These are phyloP conservation scores for Meda fulgida DNA, from an alignment of 2,797 vertebrate species.

Conservation along the genomic window DNA sequence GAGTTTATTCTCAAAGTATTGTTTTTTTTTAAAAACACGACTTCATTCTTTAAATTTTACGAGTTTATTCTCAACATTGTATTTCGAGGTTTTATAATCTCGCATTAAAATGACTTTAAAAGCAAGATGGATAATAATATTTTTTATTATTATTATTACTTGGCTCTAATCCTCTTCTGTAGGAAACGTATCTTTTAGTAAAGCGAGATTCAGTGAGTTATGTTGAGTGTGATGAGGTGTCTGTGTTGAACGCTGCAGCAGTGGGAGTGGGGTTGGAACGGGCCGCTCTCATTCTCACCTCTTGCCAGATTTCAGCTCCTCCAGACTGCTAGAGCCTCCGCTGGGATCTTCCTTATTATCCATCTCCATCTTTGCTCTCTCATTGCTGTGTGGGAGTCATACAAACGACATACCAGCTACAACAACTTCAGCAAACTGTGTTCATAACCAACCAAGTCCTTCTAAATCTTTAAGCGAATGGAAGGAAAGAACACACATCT, in stretches of 20 bases:
- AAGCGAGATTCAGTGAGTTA: constrained; percentile 10
- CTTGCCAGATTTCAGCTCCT: constrained; percentile 30
- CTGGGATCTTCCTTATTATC: constrained; percentile 27
- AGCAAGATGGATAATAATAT: no score
- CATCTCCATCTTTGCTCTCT: constrained; percentile 20
- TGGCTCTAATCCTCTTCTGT: no score
- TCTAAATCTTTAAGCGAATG: constrained; percentile 12
- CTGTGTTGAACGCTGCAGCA: constrained; percentile 17
- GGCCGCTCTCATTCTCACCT: constrained; percentile 25
- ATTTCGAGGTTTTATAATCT: no score
- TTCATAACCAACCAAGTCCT: not conserved
- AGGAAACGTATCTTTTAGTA: constrained; percentile 7
- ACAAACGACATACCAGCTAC: constrained; percentile 20
- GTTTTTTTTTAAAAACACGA: no score
- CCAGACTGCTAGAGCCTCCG: constrained; percentile 16
- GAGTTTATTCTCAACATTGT: no score
- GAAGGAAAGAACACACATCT: constrained; percentile 48
- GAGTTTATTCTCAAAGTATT: no score
- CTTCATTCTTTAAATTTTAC: no score
- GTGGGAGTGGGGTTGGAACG: constrained; percentile 29
- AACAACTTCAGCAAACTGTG: constrained; percentile 15
- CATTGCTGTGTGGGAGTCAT: constrained; percentile 33
- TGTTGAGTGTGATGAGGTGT: constrained; percentile 22
- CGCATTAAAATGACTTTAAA: no score
- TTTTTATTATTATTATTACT: no score